Evolutionary conservation across 2,888 invertebrate genomes (phyloP), one percentile per base, ranked within the genome.

Genomic region (Drosophila cognata): DNA sequence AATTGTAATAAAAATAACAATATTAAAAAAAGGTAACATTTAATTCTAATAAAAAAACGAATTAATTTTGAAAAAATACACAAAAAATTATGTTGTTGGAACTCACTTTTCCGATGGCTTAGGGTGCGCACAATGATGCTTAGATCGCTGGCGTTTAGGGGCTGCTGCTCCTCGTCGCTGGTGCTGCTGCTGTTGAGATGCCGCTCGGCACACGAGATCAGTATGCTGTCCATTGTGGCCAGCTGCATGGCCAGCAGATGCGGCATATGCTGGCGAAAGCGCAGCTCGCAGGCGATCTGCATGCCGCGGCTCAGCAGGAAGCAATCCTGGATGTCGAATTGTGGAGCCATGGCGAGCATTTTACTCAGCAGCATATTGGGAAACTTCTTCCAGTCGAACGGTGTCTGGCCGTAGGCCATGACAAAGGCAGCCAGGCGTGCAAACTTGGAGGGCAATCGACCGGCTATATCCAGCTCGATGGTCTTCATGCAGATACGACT

Each of bases 221-320:
- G 86, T 7, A 91, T 82, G 61, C 79, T 92, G 63, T 92, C 91
- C 41, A 93, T 86, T 28, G 82, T 88, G 11, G 82, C 50, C 1
- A 93, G 68, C 66, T 93, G 93, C 82, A 85, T 75, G 16, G 66
- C 79, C 6, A 91, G 64, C 11, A 85, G 64, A 8, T 80, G 62
- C 0, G 92, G 91, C 4, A 89, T 51, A 52, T 87, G 79, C 28
- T 87, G 71, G 4, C 91, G 92, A 78, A 92, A 93, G 81, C 91
- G 89, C 71, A 93, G 72, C 74, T 93, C 91, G 35, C 84, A 78
- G 31, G 92, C 93, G 38, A 94, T 92, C 72, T 93, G 92, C 55
- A 94, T 78, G 35, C 94, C 94, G 28, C 94, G 92, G 6, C 94
- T 93, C 16, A 94, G 73, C 36, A 92, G 89, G 21, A 94, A 88